These are phyloP conservation scores for Drosophila rellima DNA, from an alignment of 2,888 invertebrate genomes.

Conservation along the genomic window DNA sequence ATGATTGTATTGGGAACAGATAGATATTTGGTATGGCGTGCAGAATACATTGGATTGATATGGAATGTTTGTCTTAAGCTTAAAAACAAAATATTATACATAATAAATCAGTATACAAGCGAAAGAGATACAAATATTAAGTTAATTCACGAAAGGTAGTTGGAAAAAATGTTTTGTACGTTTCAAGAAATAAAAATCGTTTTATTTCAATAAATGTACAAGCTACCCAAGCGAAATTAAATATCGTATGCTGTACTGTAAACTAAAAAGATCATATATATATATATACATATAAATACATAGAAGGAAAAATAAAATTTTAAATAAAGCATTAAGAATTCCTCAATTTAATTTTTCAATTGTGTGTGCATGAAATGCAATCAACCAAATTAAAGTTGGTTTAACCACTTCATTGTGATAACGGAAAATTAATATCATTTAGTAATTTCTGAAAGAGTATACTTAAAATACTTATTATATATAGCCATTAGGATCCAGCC, in stretches of 20 bases:
- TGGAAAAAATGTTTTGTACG: slow-evolving; percentile 40
- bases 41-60: slow-evolving; percentile 49
- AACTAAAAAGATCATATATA: slow-evolving; percentile 55
- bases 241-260: slow-evolving; percentile 57
- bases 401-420: neutral
- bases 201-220: slow-evolving; percentile 33
- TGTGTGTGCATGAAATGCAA: neutral
- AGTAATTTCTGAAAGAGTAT: neutral
- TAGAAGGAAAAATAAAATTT: slow-evolving; percentile 65
- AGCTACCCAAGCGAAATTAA: slow-evolving; percentile 31
- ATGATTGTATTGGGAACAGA: slow-evolving; percentile 57
- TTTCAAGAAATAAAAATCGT: slow-evolving; percentile 21
- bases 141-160: slow-evolving; percentile 32
- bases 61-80: slow-evolving; percentile 55
- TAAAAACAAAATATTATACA: slow-evolving; percentile 35
- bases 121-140: slow-evolving; percentile 12
- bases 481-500: slow-evolving; percentile 15
- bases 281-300: slow-evolving; percentile 36
- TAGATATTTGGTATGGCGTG: slow-evolving; percentile 52
- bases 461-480: neutral
- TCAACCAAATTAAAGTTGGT: neutral
- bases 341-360: neutral
- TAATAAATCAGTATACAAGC: slow-evolving; percentile 25
- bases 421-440: neutral
- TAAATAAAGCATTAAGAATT: slow-evolving; percentile 38